These are phyloP conservation scores for Pristionchus japonicus DNA, from an alignment of 2,888 invertebrate species.

Conservation along the genomic window DNA sequence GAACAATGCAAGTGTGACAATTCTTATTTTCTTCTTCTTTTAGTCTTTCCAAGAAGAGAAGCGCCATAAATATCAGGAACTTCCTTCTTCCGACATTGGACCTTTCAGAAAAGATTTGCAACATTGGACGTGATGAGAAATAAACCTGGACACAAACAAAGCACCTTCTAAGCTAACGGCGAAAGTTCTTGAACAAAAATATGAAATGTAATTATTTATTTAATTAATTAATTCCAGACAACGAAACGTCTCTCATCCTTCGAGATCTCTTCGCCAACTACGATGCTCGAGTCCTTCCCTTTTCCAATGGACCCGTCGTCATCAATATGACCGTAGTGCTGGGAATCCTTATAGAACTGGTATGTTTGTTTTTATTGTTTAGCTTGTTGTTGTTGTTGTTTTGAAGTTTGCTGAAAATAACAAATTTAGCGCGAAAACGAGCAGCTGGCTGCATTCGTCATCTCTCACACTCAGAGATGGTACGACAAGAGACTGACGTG, in stretches of 20 bases:
- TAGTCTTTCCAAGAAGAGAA: background rate
- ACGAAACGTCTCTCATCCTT: conserved; percentile 61
- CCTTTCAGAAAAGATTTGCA: background rate
- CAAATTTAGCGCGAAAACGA: conserved; percentile 65
- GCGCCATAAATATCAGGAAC: background rate
- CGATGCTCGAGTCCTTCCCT: conserved; percentile 68
- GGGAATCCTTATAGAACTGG: conserved; percentile 68
- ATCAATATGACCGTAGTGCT: conserved; percentile 71
- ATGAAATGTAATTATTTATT: background rate
- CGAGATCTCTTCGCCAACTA: conserved; percentile 65
- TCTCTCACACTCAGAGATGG: conserved; percentile 65
- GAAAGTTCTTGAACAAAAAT: background rate
- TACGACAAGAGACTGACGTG: conserved; percentile 56
- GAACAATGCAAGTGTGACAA: background rate
- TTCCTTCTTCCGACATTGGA: background rate
- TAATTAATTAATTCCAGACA: conserved; percentile 50
- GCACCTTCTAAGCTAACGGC: background rate
- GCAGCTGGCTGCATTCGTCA: conserved; percentile 70
- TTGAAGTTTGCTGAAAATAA: background rate
- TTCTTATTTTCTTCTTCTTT: background rate
- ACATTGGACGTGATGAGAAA: background rate
- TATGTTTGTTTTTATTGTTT: too few species aligned
- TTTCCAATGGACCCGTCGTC: conserved; percentile 65
- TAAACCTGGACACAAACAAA: background rate
- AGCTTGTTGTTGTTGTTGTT: conserved; percentile 28